Evolutionary conservation across 2,113 vertebrate genomes (phyloP).

Genomic region (Gambusia holbrooki): DNA sequence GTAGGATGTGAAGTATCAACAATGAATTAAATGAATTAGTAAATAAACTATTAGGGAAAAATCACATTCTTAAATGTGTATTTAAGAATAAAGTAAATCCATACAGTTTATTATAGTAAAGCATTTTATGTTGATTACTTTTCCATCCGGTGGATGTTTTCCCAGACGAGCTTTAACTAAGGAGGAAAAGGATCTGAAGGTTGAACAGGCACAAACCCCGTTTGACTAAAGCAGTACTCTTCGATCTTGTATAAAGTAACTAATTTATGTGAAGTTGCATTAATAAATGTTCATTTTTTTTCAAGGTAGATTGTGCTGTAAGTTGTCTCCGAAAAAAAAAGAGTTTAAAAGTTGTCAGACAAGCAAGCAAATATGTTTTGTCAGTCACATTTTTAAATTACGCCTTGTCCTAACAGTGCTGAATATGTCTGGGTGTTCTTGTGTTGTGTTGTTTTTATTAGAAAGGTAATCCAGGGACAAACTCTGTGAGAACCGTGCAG

Average conservation of each 20-base stretch:
- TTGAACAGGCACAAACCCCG: not conserved
- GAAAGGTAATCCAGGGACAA: slow-evolving; percentile 39
- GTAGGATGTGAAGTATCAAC: slow-evolving; percentile 1
- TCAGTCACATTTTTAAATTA: slow-evolving; percentile 6
- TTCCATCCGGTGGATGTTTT: slow-evolving; percentile 15
- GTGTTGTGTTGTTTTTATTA: slow-evolving; percentile 28
- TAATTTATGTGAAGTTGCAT: not conserved
- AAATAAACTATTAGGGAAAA: not conserved
- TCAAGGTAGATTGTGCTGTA: not conserved
- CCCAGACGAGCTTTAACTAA: slow-evolving; percentile 2
- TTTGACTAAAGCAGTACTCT: not conserved
- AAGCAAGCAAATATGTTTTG: not conserved
- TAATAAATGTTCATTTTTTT: not conserved
- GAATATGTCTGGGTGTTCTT: slow-evolving; percentile 23
- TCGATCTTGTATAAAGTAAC: not conserved
- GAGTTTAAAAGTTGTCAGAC: slow-evolving; percentile 2
- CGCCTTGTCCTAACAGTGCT: slow-evolving; percentile 1
- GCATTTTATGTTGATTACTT: slow-evolving; percentile 10
- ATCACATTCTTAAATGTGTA: not conserved
- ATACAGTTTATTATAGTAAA: not conserved
- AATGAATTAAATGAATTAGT: not conserved
- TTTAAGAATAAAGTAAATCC: not conserved
- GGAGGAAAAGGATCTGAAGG: not conserved
- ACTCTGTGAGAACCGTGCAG: slow-evolving; percentile 7
- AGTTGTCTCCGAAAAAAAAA: slow-evolving; percentile 4